A percentile compares a stretch with the other conserved stretches of the same genome.
phyloP scores from a whole-genome alignment of 2,888 invertebrate genomes.

The Drosophila setosimentum region DNA sequence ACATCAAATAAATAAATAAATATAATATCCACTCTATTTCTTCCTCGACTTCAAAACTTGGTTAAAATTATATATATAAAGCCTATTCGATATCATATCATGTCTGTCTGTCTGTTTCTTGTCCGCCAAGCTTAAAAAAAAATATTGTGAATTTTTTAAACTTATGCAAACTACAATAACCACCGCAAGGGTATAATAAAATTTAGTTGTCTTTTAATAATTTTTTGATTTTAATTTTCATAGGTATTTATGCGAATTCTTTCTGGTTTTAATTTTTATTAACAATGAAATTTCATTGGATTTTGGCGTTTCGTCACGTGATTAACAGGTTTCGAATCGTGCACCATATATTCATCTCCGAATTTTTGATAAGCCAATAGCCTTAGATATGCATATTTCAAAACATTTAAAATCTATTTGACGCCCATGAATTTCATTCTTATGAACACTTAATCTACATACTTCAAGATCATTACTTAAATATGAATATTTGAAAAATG shows the following conservation, averaged over 20 bases:
- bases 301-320: constrained; percentile 22
- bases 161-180: neutral
- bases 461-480: neutral
- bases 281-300: constrained; percentile 8
- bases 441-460: neutral
- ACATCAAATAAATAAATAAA: too few species aligned
- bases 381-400: neutral
- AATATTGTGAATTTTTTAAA: neutral
- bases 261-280: neutral
- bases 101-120: neutral
- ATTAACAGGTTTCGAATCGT: constrained; percentile 20
- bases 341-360: constrained; percentile 1
- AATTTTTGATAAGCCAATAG: neutral
- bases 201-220: too few species aligned
- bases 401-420: neutral
- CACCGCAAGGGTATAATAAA: neutral
- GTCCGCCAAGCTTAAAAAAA: neutral
- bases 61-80: too few species aligned
- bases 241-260: too few species aligned
- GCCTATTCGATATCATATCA: neutral
- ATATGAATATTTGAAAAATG: neutral
- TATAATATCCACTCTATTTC: too few species aligned
- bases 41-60: too few species aligned
- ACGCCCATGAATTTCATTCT: neutral
- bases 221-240: neutral